Evolutionary conservation across 2,888 invertebrate genomes (phyloP).

Genomic region (Eumerus sabulonum): DNA sequence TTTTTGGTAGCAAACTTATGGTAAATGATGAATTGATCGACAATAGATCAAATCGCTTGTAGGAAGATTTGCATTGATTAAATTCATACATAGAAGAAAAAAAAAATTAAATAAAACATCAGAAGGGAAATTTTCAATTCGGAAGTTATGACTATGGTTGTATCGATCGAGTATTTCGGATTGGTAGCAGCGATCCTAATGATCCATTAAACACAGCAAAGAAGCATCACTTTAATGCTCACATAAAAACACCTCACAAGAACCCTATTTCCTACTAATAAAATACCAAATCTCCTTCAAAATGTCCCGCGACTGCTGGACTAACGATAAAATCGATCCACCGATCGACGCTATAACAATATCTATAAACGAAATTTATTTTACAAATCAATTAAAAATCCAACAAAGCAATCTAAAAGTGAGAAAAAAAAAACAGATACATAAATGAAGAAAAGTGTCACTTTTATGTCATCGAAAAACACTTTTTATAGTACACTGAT

Average conservation of each 20-base stretch:
- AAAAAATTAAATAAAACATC: too few relatives aligned
- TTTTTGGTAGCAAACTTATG: too few relatives aligned
- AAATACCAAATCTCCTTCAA: conserved; percentile 19
- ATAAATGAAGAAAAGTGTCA: conserved; percentile 62
- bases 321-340: conserved; percentile 8
- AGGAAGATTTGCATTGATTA: too few relatives aligned
- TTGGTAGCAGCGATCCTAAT: conserved; percentile 3
- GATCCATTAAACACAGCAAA: conserved; percentile 30
- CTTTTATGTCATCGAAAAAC: conserved; percentile 59
- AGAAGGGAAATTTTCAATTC: too few relatives aligned
- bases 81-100: too few relatives aligned
- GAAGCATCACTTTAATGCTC: conserved; percentile 47
- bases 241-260: conserved; percentile 8
- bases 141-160: too few relatives aligned
- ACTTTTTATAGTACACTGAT: conserved; percentile 62
- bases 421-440: conserved; percentile 13
- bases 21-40: too few relatives aligned
- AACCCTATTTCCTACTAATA: conserved; percentile 34
- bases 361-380: conserved; percentile 9
- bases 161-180: too few relatives aligned
- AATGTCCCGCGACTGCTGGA: conserved; percentile 28
- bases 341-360: not conserved
- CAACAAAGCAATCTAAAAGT: conserved; percentile 48
- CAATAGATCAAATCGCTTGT: too few relatives aligned
- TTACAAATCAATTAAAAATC: conserved; percentile 55